Percentiles rank a stretch among this genome's conserved stretches.
phyloP scores from a whole-genome alignment of 2,113 vertebrate genomes.

The Mus spicilegus region DNA sequence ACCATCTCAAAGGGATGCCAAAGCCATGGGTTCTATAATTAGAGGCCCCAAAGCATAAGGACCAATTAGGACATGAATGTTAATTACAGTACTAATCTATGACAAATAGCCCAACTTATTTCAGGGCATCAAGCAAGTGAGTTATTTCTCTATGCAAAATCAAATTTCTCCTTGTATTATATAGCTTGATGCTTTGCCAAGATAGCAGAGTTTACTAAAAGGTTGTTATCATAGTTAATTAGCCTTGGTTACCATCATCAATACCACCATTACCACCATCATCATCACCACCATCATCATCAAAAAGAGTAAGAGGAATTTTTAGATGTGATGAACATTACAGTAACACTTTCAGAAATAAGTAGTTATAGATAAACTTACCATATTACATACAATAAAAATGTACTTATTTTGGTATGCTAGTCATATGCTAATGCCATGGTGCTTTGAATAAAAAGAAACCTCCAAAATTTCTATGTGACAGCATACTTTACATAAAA shows the following conservation, averaged over 20 bases:
- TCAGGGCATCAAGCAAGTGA: background rate
- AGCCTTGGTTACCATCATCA: background rate
- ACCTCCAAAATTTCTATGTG: background rate
- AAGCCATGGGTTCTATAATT: background rate
- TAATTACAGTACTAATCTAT: background rate
- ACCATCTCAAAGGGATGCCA: background rate
- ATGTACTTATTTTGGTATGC: background rate
- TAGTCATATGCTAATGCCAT: background rate
- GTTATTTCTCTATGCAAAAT: background rate
- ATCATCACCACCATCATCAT: background rate
- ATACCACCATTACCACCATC: rapidly evolving
- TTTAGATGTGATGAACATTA: background rate
- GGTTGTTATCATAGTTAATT: background rate
- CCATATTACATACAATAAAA: background rate
- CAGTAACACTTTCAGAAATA: background rate
- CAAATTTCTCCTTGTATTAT: background rate
- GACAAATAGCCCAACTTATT: background rate
- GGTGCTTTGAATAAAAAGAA: background rate
- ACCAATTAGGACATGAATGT: background rate
- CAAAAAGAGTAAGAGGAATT: background rate
- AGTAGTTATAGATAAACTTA: background rate
- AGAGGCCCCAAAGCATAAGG: background rate
- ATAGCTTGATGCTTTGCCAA: background rate
- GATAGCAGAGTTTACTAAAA: background rate
- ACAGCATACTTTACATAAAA: background rate